Conservation (phyloP, 2,113 vertebrate genomes). For the Oreocharis arfaki region DNA sequence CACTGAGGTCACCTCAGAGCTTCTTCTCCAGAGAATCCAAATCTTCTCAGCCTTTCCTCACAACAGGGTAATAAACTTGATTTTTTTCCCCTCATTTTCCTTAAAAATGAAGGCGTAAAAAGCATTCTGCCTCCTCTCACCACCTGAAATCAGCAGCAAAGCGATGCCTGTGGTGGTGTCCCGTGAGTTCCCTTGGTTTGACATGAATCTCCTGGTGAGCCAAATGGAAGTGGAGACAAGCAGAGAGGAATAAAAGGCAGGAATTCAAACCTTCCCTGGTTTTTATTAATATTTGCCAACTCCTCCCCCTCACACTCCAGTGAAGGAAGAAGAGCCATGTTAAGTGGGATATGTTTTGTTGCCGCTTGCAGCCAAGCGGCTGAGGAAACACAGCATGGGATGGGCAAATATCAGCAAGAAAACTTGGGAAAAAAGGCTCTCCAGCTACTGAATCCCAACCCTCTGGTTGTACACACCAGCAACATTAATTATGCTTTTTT, state of each 20-base stretch:
- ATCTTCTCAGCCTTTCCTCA: not conserved
- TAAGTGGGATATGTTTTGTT: rapidly evolving
- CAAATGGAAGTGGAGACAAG: not conserved
- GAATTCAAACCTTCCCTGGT: not conserved
- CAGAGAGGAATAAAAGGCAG: not conserved
- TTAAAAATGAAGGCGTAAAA: not conserved
- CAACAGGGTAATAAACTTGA: not conserved
- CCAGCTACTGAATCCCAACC: not conserved
- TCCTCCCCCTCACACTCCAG: not conserved
- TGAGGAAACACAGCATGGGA: not conserved
- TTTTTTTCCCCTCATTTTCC: not conserved
- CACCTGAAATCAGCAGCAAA: not conserved
- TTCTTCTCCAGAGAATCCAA: not conserved
- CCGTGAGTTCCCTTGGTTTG: not conserved
- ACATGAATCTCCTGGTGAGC: not conserved
- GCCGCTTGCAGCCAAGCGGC: not conserved
- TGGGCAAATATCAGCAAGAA: not conserved
- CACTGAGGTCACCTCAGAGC: rapidly evolving
- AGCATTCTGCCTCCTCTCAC: rapidly evolving
- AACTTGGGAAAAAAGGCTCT: not conserved
- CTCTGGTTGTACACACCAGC: not conserved
- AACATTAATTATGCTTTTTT: not conserved
- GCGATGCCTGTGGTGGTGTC: not conserved
- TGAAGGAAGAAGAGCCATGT: not conserved
- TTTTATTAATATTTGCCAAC: not conserved